Percentiles rank a stretch among this genome's conserved stretches.
phyloP scores from a whole-genome alignment of 2,797 vertebrate genomes.

The Sebastes itinus region DNA sequence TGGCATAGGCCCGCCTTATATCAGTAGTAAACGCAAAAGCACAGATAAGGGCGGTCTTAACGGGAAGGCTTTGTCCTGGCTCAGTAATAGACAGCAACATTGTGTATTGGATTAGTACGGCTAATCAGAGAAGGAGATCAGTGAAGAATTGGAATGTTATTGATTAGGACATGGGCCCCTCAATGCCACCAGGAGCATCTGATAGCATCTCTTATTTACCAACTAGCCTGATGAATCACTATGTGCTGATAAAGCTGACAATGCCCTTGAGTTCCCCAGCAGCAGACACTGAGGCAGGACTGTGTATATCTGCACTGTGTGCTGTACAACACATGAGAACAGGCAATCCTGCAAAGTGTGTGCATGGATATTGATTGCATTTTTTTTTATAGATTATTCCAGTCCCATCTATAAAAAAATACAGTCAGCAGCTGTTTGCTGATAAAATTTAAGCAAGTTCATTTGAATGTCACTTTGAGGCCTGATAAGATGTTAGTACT shows the following conservation, averaged over 20 bases:
- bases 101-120: conserved; percentile 77
- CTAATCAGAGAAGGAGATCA: conserved; percentile 82
- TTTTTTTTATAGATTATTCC: conserved; percentile 51
- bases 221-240: conserved; percentile 75
- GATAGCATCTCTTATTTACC: conserved; percentile 87
- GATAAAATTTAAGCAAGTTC: conserved; percentile 37
- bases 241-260: conserved; percentile 72
- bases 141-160: conserved; percentile 82
- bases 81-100: conserved; percentile 74
- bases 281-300: conserved; percentile 21
- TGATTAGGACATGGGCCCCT: conserved; percentile 81
- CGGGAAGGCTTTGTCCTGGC: conserved; percentile 59
- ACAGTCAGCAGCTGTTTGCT: conserved; percentile 30
- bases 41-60: conserved; percentile 71
- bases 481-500: not conserved
- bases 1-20: conserved; percentile 41
- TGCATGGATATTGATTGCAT: conserved; percentile 45
- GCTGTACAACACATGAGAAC: conserved; percentile 13
- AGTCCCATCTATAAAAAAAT: conserved; percentile 15
- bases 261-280: conserved; percentile 77
- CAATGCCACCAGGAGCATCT: conserved; percentile 71
- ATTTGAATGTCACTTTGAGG: conserved; percentile 43
- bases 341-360: conserved; percentile 19
- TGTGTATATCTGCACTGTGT: conserved; percentile 22
- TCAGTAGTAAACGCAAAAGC: conserved; percentile 67